Evolutionary conservation across 2,888 invertebrate species (phyloP).

Genomic region (Piscicola geometra): DNA sequence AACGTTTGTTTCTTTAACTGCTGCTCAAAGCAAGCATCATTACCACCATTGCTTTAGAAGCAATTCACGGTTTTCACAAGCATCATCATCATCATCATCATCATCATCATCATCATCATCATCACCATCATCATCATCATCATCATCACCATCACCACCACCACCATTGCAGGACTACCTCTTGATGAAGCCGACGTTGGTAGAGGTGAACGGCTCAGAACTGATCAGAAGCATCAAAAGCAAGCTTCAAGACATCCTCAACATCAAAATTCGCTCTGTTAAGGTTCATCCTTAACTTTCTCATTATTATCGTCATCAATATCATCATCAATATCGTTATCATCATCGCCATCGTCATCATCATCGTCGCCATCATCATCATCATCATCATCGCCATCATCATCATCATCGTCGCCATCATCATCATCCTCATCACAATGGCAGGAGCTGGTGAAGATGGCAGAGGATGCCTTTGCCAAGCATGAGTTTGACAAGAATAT

Average conservation of each 20-base stretch:
- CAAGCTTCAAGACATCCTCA: background rate
- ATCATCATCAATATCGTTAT: constrained; percentile 15
- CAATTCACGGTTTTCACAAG: background rate
- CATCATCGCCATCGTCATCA: constrained; percentile 18
- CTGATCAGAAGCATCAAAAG: background rate
- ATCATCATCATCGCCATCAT: constrained; percentile 20
- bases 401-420: constrained; percentile 18
- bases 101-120: constrained; percentile 27
- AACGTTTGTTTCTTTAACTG: background rate
- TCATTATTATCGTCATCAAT: background rate
- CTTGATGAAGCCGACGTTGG: background rate
- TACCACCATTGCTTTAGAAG: background rate
- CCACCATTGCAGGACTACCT: constrained; percentile 6
- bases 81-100: background rate
- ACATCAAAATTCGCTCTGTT: too few species aligned
- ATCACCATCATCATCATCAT: constrained; percentile 25
- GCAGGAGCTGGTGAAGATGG: constrained; percentile 23
- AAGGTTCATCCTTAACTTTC: too few species aligned
- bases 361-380: constrained; percentile 16
- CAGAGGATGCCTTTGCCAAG: constrained; percentile 15
- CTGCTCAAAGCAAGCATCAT: background rate
- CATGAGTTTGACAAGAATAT: constrained; percentile 22
- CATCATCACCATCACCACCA: constrained; percentile 25
- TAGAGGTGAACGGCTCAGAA: background rate
- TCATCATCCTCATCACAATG: constrained; percentile 11